Evolutionary conservation across 2,113 vertebrate species (phyloP).

Genomic region (Centropus bengalensis): DNA sequence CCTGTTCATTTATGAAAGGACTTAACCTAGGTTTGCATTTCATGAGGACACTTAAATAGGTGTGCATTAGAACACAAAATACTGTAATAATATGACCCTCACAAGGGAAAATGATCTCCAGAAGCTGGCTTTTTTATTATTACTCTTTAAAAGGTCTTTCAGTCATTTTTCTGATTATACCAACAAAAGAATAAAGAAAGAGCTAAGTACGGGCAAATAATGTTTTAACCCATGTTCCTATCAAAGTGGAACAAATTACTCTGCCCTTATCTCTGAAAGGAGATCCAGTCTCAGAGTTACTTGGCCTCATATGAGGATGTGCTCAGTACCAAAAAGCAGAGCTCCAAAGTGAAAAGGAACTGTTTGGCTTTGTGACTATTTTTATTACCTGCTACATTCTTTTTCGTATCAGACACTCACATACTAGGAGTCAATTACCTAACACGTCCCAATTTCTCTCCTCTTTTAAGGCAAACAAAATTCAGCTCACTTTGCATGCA

Average conservation of each 20-base stretch:
- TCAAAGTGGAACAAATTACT: constrained; percentile 71
- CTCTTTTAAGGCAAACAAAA: neutral
- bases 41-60: neutral
- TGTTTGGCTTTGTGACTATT: neutral
- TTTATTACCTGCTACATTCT: neutral
- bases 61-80: neutral
- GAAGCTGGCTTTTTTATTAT: neutral
- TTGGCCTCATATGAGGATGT: neutral
- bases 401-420: neutral
- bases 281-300: constrained; percentile 36
- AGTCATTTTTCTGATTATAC: neutral
- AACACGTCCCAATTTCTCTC: neutral
- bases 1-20: neutral
- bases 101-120: neutral
- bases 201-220: constrained; percentile 47
- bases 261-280: constrained; percentile 69
- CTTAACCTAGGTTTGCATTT: neutral
- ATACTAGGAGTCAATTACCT: neutral
- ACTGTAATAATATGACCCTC: neutral
- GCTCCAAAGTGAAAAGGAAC: neutral
- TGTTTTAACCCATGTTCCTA: constrained; percentile 15
- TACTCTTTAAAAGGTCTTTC: neutral
- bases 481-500: accelerated
- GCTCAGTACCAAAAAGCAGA: neutral
- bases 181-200: constrained; percentile 48